Conservation (phyloP, 2,113 vertebrate species). For the Psilopogon haemacephalus region DNA sequence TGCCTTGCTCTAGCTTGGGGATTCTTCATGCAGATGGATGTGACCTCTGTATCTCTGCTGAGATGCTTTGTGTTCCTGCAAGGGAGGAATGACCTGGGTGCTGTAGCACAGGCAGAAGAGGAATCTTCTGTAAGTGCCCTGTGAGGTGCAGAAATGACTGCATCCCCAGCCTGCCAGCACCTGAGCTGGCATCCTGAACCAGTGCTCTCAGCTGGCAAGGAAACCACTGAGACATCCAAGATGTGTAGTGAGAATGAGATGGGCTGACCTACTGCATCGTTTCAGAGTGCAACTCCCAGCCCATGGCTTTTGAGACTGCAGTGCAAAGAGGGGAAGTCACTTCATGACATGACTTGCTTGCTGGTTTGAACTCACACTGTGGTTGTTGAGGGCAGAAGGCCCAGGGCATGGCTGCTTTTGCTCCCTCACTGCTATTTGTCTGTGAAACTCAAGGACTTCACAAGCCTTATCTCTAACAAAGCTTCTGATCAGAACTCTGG, state of each 20-base stretch:
- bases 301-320: neutral
- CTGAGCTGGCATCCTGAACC: neutral
- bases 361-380: neutral
- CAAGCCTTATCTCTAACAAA: neutral
- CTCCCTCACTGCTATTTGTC: neutral
- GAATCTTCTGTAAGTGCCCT: neutral
- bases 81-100: neutral
- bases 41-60: neutral
- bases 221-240: neutral
- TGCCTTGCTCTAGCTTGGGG: neutral
- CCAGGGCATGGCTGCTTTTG: neutral
- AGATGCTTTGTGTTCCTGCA: neutral
- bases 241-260: neutral
- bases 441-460: neutral
- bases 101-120: neutral
- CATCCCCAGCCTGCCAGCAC: neutral
- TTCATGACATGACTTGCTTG: accelerated
- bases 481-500: neutral
- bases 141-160: neutral
- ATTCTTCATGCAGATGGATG: neutral
- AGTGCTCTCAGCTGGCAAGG: neutral
- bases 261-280: neutral
- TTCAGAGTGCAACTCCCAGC: neutral
- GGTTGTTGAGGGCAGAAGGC: neutral
- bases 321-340: neutral